A percentile compares a stretch with the other conserved stretches of the same genome.
Evolutionary conservation across 2,797 vertebrate species (phyloP).

Genomic region (Tokudaia tokunoshimensis): DNA sequence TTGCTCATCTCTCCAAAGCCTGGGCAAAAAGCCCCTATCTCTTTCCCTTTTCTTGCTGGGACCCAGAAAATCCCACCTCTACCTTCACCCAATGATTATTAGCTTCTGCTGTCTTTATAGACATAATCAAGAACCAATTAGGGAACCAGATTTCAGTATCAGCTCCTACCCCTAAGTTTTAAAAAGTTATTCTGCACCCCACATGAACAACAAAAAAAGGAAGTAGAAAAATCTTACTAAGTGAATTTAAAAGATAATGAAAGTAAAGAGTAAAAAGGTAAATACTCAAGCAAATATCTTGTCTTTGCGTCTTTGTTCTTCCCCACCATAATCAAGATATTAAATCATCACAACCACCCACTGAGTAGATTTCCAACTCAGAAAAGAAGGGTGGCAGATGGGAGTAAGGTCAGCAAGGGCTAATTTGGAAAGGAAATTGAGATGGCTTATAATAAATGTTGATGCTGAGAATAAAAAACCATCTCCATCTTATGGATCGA

Average conservation of each 20-base stretch:
- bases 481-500: conserved; percentile 13
- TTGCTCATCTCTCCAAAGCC: not conserved
- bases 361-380: not conserved
- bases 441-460: not conserved
- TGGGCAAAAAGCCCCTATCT: not conserved
- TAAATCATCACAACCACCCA: not conserved
- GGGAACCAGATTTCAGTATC: not conserved
- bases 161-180: not conserved
- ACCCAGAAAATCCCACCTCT: not conserved
- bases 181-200: not conserved
- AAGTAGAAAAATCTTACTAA: not conserved
- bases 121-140: not conserved
- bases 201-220: not conserved
- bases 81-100: not conserved
- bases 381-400: not conserved
- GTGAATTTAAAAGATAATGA: conserved; percentile 1
- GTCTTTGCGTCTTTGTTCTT: not conserved
- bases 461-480: not conserved
- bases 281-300: not conserved
- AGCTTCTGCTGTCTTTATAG: not conserved
- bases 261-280: conserved; percentile 7
- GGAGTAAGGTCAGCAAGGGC: not conserved
- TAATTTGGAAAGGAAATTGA: conserved; percentile 21
- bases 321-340: not conserved
- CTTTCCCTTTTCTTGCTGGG: not conserved